These are phyloP conservation scores for Steinernema carpocapsae DNA, from an alignment of 2,888 invertebrate species.

Conservation along the genomic window DNA sequence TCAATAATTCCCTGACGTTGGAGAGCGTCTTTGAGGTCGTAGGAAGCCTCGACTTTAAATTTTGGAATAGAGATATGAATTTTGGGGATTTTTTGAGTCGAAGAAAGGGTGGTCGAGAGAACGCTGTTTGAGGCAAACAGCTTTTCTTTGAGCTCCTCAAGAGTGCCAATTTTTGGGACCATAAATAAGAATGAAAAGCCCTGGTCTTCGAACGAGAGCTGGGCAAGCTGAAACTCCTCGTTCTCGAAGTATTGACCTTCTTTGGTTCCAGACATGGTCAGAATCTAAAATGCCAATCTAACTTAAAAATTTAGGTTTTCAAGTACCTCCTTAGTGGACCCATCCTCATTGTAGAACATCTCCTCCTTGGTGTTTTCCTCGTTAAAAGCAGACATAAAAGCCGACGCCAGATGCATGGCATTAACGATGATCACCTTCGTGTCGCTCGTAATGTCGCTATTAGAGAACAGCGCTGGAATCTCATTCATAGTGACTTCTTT, in stretches of 20 bases:
- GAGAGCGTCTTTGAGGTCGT: neutral
- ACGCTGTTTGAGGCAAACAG: neutral
- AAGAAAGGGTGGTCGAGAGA: neutral
- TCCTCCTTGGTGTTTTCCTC: neutral
- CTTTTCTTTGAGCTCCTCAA: neutral
- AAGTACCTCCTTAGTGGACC: neutral
- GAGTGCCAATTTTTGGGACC: neutral
- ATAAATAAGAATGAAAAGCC: neutral
- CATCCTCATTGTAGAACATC: neutral
- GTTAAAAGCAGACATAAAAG: neutral
- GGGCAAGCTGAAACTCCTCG: neutral
- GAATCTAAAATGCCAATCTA: neutral
- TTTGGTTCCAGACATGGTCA: neutral
- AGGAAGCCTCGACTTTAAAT: neutral
- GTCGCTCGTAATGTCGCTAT: neutral
- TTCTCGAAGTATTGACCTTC: neutral
- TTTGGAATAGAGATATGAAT: conserved; percentile 9
- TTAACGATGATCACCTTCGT: neutral
- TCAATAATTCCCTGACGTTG: neutral
- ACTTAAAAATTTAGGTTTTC: neutral
- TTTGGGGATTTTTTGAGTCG: neutral
- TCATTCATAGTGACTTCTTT: neutral
- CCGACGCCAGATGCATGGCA: neutral
- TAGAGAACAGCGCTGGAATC: neutral
- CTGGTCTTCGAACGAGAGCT: neutral